Conservation (phyloP, 2,797 vertebrate species). For the Alcedo quadribrachys region DNA sequence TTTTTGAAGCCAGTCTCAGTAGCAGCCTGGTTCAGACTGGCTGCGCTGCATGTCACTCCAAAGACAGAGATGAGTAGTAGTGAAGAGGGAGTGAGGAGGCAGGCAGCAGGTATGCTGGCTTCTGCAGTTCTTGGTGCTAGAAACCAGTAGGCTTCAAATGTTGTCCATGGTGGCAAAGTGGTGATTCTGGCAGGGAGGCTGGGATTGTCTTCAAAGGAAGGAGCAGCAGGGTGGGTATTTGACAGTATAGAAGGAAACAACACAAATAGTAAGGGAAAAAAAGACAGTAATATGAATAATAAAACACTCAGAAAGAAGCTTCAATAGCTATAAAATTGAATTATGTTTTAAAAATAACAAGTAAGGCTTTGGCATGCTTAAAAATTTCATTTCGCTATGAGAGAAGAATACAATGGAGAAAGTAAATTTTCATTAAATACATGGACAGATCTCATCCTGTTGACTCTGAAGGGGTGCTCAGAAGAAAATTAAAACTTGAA, state of each 20-base stretch:
- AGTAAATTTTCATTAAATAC: neutral
- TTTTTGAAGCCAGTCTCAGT: neutral
- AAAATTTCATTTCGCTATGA: neutral
- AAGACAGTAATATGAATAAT: neutral
- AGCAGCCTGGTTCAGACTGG: neutral
- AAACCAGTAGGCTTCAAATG: neutral
- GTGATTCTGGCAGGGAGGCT: neutral
- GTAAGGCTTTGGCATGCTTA: neutral
- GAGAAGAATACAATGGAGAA: neutral
- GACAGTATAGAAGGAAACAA: neutral
- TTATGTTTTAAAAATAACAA: neutral
- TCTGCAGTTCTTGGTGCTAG: neutral
- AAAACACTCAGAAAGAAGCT: neutral
- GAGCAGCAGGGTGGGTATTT: neutral
- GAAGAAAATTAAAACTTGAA: constrained; percentile 21
- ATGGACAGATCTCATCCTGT: neutral
- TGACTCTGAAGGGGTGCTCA: neutral
- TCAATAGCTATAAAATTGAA: neutral
- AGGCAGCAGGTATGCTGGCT: neutral
- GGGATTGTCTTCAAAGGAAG: neutral
- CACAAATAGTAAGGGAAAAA: neutral
- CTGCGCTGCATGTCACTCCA: neutral
- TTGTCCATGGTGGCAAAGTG: neutral
- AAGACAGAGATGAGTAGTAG: neutral
- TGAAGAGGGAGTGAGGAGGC: neutral